Percentiles rank a stretch among this genome's conserved stretches.
Conservation (phyloP, 2,113 vertebrate genomes). For the Sisor rabdophorus region DNA sequence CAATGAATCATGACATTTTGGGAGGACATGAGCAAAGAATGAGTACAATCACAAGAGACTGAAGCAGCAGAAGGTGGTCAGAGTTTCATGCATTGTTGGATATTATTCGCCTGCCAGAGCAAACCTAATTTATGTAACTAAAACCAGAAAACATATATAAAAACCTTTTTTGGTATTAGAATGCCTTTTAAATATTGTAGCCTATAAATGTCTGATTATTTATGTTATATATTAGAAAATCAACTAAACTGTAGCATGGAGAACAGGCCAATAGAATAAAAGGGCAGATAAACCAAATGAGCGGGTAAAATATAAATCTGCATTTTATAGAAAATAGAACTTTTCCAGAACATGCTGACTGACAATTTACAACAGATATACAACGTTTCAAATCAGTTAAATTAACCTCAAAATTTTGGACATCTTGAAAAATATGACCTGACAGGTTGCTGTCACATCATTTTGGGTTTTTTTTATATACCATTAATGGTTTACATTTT, state of each 20-base stretch:
- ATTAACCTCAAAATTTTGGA: no score
- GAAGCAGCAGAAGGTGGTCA: conserved; percentile 25
- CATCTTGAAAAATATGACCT: conserved; percentile 16
- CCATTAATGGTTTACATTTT: conserved; percentile 31
- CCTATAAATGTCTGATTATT: not conserved
- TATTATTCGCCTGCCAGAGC: conserved; percentile 2
- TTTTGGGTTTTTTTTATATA: conserved; percentile 27
- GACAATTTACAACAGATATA: not conserved
- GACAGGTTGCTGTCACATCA: conserved; percentile 20
- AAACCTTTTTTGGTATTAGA: not conserved
- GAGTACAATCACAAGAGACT: conserved; percentile 11
- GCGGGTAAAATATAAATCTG: not conserved
- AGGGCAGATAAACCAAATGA: not conserved
- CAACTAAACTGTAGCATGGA: no score
- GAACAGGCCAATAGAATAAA: not conserved
- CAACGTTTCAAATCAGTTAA: not conserved
- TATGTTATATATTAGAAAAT: not conserved
- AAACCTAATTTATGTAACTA: conserved; percentile 2
- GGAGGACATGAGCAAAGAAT: conserved; percentile 23
- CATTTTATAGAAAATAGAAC: not conserved
- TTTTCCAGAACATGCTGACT: not conserved
- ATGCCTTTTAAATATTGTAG: not conserved
- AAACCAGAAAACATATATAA: not conserved
- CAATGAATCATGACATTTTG: conserved; percentile 42
- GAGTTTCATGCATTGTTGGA: not conserved